Evolutionary conservation across 2,113 vertebrate species (phyloP).

Genomic region (Toxotes jaculatrix): DNA sequence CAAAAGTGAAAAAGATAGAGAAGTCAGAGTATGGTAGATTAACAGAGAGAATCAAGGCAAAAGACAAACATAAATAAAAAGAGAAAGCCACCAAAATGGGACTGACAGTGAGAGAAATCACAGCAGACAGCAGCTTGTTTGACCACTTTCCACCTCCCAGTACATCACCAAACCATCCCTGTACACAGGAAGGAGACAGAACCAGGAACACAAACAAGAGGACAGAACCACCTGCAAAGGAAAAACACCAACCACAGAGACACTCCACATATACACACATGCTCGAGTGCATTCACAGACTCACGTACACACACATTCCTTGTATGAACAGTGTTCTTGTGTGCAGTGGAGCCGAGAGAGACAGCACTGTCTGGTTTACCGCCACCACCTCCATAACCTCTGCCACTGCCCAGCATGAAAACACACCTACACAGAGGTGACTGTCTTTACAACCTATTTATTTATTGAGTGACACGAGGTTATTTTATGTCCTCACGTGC

Average conservation of each 20-base stretch:
- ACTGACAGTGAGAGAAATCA: neutral
- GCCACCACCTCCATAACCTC: slow-evolving; percentile 71
- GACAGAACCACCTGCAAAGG: slow-evolving; percentile 75
- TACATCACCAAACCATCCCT: slow-evolving; percentile 56
- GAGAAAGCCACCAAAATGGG: neutral
- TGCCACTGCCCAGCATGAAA: slow-evolving; percentile 70
- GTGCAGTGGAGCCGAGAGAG: slow-evolving; percentile 69
- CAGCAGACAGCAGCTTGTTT: slow-evolving; percentile 35
- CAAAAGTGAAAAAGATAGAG: slow-evolving; percentile 37
- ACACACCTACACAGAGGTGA: slow-evolving; percentile 73
- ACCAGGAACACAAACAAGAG: slow-evolving; percentile 74
- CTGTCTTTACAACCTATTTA: slow-evolving; percentile 67
- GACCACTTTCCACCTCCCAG: slow-evolving; percentile 40
- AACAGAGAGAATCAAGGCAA: neutral
- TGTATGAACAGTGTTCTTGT: slow-evolving; percentile 76
- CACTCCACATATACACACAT: slow-evolving; percentile 28
- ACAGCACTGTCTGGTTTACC: slow-evolving; percentile 74
- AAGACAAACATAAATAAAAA: slow-evolving; percentile 18
- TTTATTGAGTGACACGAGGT: slow-evolving; percentile 61
- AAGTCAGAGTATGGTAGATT: neutral
- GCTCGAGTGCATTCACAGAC: slow-evolving; percentile 22
- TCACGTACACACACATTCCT: slow-evolving; percentile 56
- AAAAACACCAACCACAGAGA: slow-evolving; percentile 72
- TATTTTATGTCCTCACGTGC: slow-evolving; percentile 43
- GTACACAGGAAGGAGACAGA: slow-evolving; percentile 70